Evolutionary conservation across 2,113 vertebrate genomes (phyloP), one percentile per base, ranked within the genome.

Genomic region (Chionodraco myersi): DNA sequence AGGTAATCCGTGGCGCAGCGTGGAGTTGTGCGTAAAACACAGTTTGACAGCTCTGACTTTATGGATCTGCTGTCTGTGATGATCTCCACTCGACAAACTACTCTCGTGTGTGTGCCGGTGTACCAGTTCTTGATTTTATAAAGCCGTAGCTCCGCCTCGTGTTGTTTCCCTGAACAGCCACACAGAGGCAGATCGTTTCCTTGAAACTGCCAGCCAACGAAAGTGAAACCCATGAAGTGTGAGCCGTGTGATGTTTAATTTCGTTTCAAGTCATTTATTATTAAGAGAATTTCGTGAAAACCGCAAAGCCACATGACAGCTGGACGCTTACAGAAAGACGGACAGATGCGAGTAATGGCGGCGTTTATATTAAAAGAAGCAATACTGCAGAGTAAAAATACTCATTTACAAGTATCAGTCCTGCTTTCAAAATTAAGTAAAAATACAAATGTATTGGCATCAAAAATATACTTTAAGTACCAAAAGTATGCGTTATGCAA

Each of bases 181-280:
- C 5, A 7, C 36, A 41, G 6, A 41, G 5, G 47, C 10, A 10
- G 3, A 3, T 48, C 11, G 5, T 73, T 87, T 83, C 74, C 48
- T 0, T 5, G 53, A 85, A 85, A 77, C 7, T 15, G 36, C 12
- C 5, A 81, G 30, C 30, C 30, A 90, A 0, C 71, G 90, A 91
- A 91, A 91, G 83, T 78, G 90, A 91, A 91, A 91, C 59, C 3
- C 0, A 51, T 0, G 30, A 30, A 21, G 21, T 4, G 30, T 30
- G 30, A 30, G 30, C 30, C 30, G 30, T 30, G 30, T 30, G 30
- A 30, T 30, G 30, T 30, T 30, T 30, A 30, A 30, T 30, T 30
- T 30, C 53, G 0, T 71, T 69, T 79, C 59, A 81, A 72, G 1
- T 30, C 6, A 1, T 10, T 0, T 26, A 3, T 45, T 62, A 49